A percentile compares a stretch with the other conserved stretches of the same genome.
phyloP scores from a whole-genome alignment of 1,140 invertebrate genomes.

The Frieseomelitta varia region DNA sequence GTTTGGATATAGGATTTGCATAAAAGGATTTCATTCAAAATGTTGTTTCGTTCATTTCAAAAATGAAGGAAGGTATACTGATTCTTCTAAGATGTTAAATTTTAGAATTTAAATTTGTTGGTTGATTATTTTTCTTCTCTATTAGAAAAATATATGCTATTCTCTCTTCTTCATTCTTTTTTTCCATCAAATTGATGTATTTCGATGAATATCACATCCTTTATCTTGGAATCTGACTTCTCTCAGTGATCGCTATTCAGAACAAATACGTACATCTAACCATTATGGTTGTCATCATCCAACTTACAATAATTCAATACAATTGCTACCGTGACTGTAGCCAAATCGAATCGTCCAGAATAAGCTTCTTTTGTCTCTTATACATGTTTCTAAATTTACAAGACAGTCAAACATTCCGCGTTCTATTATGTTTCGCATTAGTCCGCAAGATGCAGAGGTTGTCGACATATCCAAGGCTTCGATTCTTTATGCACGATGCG shows the following conservation, averaged over 20 bases:
- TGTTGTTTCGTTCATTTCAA: no score
- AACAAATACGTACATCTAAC: neutral
- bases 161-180: neutral
- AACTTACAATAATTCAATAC: neutral
- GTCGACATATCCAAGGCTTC: neutral
- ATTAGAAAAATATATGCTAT: neutral
- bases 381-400: neutral
- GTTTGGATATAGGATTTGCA: no score
- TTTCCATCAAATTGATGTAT: neutral
- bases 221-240: neutral
- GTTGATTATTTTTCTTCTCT: neutral
- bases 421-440: neutral
- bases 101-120: no score
- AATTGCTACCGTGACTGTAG: neutral
- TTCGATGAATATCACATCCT: neutral
- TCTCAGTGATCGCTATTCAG: neutral
- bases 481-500: neutral
- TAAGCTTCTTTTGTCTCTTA: neutral
- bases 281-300: neutral
- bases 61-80: no score
- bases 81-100: no score
- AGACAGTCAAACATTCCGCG: neutral
- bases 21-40: no score
- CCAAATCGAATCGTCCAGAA: no score
- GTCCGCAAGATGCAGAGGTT: neutral